These are phyloP conservation scores for Macrobrachium nipponense DNA, from an alignment of 1,140 invertebrate genomes.

Conservation along the genomic window DNA sequence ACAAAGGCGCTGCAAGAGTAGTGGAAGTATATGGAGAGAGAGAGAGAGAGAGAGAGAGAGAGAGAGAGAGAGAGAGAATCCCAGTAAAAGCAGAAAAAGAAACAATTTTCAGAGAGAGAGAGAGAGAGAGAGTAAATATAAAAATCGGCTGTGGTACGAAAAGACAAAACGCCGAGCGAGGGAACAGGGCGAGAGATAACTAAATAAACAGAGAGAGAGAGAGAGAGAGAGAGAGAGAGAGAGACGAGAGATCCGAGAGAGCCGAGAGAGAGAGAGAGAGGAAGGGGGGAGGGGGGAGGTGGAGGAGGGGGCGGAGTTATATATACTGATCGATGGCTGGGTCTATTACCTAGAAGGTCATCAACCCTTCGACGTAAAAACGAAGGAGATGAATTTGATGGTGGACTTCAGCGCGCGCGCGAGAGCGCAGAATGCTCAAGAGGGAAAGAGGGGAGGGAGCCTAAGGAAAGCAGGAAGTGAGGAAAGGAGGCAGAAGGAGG, in stretches of 20 bases:
- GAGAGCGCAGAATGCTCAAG: too few relatives aligned
- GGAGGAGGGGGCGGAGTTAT: neutral
- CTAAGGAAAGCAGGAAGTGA: too few relatives aligned
- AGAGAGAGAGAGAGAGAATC: neutral
- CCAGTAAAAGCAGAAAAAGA: too few relatives aligned
- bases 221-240: constrained; percentile 4
- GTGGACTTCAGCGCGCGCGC: too few relatives aligned
- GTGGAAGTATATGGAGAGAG: neutral
- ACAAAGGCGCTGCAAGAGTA: neutral
- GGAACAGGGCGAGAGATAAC: neutral
- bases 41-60: neutral
- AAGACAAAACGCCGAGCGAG: neutral
- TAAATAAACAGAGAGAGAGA: neutral
- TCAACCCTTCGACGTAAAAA: neutral
- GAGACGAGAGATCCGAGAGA: neutral
- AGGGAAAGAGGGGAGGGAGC: too few relatives aligned
- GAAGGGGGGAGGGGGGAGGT: neutral
- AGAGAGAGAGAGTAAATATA: neutral
- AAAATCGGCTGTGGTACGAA: too few relatives aligned
- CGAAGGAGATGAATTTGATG: neutral
- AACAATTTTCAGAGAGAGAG: too few relatives aligned
- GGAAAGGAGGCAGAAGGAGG: neutral
- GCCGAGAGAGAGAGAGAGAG: too few relatives aligned
- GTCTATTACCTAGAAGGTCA: too few relatives aligned
- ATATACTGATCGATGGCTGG: neutral